Evolutionary conservation across 2,113 vertebrate genomes (phyloP).

Genomic region (Urocolius indicus): DNA sequence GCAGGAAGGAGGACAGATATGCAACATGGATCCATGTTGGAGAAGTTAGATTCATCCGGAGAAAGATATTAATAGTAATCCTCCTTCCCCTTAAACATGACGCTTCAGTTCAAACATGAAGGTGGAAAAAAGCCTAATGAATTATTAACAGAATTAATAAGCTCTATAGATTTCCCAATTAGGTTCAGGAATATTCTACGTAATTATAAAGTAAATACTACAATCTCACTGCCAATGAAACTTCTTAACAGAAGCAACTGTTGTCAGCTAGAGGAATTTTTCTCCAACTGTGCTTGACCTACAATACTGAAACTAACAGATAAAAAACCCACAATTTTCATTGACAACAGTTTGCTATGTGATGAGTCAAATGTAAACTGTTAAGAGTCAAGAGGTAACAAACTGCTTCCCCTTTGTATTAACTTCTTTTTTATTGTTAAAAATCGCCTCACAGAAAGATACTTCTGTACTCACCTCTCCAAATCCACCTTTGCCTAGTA

Average conservation of each 20-base stretch:
- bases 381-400: neutral
- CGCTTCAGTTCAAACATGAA: neutral
- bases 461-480: constrained; percentile 87
- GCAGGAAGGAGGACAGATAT: neutral
- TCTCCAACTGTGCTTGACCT: neutral
- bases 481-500: constrained; percentile 95
- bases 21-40: too few relatives aligned
- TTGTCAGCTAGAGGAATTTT: neutral
- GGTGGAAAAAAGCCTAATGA: neutral
- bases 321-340: neutral
- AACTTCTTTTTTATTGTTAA: neutral
- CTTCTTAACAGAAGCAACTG: neutral
- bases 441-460: neutral
- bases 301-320: neutral
- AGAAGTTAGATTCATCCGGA: neutral
- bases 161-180: neutral
- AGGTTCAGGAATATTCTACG: neutral
- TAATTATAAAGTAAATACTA: neutral
- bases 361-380: neutral
- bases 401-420: neutral
- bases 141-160: neutral
- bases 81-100: neutral
- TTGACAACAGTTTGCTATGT: neutral
- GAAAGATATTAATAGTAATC: neutral
- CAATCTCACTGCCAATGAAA: neutral